phyloP scores from a whole-genome alignment of 2,888 invertebrate species.

The Phyllotreta striolata region DNA sequence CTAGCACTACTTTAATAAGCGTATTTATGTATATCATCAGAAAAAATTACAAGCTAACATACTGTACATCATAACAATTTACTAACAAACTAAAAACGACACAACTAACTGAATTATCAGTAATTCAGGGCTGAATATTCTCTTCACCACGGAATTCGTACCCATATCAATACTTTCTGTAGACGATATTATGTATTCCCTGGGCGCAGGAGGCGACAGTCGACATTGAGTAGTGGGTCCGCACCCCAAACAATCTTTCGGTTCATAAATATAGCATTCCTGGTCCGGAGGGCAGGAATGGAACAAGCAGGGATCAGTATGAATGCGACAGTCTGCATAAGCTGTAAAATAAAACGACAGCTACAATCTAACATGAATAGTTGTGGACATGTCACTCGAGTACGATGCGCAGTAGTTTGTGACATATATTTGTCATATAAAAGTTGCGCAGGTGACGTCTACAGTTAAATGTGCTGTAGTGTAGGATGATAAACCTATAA shows the following conservation, averaged over 20 bases:
- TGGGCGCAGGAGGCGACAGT: conserved; percentile 21
- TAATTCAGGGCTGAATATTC: too few species aligned
- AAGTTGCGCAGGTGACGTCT: not conserved
- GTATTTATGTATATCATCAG: too few species aligned
- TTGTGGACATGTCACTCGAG: not conserved
- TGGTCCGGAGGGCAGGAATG: conserved; percentile 52
- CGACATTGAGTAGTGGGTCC: conserved; percentile 41
- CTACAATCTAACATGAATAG: not conserved
- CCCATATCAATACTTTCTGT: not conserved
- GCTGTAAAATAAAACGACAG: conserved; percentile 44
- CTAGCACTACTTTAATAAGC: too few species aligned
- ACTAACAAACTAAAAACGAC: too few species aligned
- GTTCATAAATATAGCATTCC: conserved; percentile 52
- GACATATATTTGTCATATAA: not conserved
- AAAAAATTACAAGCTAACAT: too few species aligned
- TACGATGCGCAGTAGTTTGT: not conserved
- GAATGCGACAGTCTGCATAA: conserved; percentile 49
- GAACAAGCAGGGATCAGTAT: conserved; percentile 49
- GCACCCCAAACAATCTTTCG: conserved; percentile 50
- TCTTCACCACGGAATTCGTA: too few species aligned
- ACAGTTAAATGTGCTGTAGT: not conserved
- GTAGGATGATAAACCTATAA: not conserved
- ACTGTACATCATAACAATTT: too few species aligned
- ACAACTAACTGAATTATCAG: too few species aligned
- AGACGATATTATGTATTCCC: conserved; percentile 7